Conservation (phyloP, 1,140 invertebrate species). For the Pogonognathellus flavescens region DNA sequence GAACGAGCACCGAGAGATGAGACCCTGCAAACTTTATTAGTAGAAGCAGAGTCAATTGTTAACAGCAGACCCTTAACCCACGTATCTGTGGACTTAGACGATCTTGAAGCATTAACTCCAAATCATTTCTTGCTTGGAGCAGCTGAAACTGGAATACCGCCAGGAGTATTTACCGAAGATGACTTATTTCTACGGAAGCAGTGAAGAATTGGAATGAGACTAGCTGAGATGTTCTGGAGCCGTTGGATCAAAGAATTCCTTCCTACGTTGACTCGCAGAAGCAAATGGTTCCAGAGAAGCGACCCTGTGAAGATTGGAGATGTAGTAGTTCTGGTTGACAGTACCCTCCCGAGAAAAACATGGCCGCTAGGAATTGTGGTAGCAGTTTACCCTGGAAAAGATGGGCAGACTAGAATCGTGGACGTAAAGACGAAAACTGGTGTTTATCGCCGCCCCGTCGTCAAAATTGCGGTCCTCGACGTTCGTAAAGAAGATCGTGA, state of each 20-base stretch:
- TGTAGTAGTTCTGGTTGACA: slow-evolving; percentile 50
- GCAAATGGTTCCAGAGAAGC: slow-evolving; percentile 39
- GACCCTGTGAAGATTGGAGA: slow-evolving; percentile 36
- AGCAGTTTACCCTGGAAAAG: slow-evolving; percentile 21
- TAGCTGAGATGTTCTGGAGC: too few species aligned
- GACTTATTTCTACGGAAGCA: slow-evolving; percentile 23
- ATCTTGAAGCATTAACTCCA: slow-evolving; percentile 58
- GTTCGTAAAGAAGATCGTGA: too few species aligned
- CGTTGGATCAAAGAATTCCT: slow-evolving; percentile 56
- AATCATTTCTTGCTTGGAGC: slow-evolving; percentile 58
- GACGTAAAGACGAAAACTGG: slow-evolving; percentile 44
- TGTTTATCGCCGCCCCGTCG: not conserved
- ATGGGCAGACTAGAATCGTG: slow-evolving; percentile 28
- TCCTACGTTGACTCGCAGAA: slow-evolving; percentile 45
- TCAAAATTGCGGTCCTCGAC: not conserved
- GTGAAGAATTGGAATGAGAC: slow-evolving; percentile 54
- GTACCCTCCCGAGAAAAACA: slow-evolving; percentile 1
- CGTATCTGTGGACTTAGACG: slow-evolving; percentile 50
- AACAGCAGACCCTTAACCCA: slow-evolving; percentile 46
- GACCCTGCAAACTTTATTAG: not conserved
- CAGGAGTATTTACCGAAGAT: not conserved
- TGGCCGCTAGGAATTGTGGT: slow-evolving; percentile 44
- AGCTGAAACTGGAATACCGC: not conserved
- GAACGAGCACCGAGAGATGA: not conserved
- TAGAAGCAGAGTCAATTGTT: not conserved